Evolutionary conservation across 35 echinoderm and acorn worm genomes (phyloP), one percentile per base, ranked within the genome.

Genomic region (Chiridota heheva): DNA sequence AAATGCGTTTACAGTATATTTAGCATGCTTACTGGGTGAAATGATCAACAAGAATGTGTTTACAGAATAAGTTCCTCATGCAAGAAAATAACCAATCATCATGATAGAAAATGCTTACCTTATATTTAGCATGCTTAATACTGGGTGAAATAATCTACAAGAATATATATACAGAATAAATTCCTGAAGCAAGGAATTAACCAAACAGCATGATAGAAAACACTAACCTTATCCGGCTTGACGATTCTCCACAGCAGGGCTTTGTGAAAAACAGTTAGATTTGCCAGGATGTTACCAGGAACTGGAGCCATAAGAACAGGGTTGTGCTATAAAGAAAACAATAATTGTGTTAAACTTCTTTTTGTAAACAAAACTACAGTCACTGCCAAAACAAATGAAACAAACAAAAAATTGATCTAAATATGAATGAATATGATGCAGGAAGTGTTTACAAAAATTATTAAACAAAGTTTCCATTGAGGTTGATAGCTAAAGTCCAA

Each of bases 181-280:
- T 53, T 22, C 48, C 48, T 53, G 48, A 10, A 53, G 29, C 29
- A 8, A 13, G 27, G 8, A 71, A 39, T 15, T 71, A 16, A 6
- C 32, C 24, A 71, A 8, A 17, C 15, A 76, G 72, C 25, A 33
- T 53, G 6, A 7, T 18, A n/a, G 3, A 20, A 18, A 60, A 76
- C 45, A 74, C 77, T 63, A 72, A 87, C 90, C 83, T 81, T 76
- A 60, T 91, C 67, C 57, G 88, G 93, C 42, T 66, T 81, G 29
- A 98, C 72, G 13, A 98, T 47, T 33, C 89, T 83, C 95, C 95
- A 98, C 1, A 92, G 65, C 3, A 98, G 53, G 31, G 89, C 86
- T 49, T 98, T 98, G 69, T 98, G 95, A 32, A 83, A 77, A 15
- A 89, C 55, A 10, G 78, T 81, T 5, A 98, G 85, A 36, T 85